These are phyloP conservation scores for Lasioglossum albipes DNA, from an alignment of 1,140 invertebrate genomes.

Conservation along the genomic window DNA sequence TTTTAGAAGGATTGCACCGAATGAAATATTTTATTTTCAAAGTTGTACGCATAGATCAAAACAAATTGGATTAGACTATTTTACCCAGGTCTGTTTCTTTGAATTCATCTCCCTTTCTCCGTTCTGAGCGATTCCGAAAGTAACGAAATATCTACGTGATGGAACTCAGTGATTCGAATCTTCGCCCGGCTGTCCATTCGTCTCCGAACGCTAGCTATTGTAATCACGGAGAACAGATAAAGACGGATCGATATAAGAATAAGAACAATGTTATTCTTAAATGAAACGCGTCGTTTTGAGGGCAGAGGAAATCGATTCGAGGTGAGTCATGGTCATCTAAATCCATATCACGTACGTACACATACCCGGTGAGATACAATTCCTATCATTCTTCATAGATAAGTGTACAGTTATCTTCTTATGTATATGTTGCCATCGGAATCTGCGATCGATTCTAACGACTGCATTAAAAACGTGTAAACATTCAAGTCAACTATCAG, in stretches of 20 bases:
- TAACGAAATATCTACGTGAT: constrained; percentile 20
- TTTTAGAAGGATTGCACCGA: no score
- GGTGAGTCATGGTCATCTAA: constrained; percentile 43
- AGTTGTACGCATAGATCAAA: no score
- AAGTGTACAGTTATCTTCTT: neutral
- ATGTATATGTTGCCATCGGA: neutral
- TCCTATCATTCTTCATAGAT: neutral
- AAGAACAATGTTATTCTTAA: constrained; percentile 32
- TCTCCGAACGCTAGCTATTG: neutral
- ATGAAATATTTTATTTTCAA: no score
- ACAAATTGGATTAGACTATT: no score
- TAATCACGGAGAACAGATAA: constrained; percentile 5
- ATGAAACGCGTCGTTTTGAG: constrained; percentile 25
- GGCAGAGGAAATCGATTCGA: constrained; percentile 33
- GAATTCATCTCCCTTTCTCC: neutral
- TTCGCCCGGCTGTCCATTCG: neutral
- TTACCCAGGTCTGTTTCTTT: no score
- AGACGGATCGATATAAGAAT: constrained; percentile 19
- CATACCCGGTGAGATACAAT: neutral
- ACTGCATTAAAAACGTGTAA: no score
- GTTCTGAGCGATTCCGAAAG: neutral
- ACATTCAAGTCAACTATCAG: no score
- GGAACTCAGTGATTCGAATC: neutral
- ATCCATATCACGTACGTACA: constrained; percentile 28
- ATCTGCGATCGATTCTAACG: neutral